phyloP scores from a whole-genome alignment of 2,888 invertebrate species.

The Caenorhabditis sp. region DNA sequence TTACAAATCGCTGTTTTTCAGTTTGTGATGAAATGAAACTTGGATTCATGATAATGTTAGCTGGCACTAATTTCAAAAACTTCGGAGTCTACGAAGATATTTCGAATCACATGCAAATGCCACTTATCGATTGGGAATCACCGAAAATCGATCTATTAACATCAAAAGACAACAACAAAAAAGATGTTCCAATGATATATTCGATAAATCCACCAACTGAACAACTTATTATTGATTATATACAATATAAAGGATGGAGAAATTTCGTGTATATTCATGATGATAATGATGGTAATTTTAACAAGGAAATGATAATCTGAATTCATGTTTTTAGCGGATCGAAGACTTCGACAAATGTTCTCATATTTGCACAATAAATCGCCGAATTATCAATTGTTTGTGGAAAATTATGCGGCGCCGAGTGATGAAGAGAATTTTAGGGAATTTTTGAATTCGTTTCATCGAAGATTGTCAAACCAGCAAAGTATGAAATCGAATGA shows the following conservation, averaged over 20 bases:
- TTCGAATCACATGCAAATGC: constrained; percentile 55
- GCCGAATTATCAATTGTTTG: constrained; percentile 49
- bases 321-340: constrained; percentile 40
- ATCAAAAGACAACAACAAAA: neutral
- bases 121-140: constrained; percentile 58
- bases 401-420: constrained; percentile 54
- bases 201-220: constrained; percentile 49
- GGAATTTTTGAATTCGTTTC: constrained; percentile 53
- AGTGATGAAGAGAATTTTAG: constrained; percentile 54
- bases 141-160: constrained; percentile 15
- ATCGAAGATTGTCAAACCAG: constrained; percentile 41
- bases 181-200: constrained; percentile 47
- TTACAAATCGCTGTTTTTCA: too few relatives aligned
- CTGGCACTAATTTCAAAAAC: constrained; percentile 48
- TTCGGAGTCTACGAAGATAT: constrained; percentile 52
- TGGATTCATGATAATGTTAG: constrained; percentile 60
- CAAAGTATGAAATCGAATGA: constrained; percentile 30
- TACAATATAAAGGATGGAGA: constrained; percentile 57
- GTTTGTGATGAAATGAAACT: constrained; percentile 61
- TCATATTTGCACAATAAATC: constrained; percentile 41
- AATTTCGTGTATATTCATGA: constrained; percentile 57
- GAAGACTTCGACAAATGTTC: constrained; percentile 50
- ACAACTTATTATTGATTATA: constrained; percentile 54
- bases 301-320: too few relatives aligned
- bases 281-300: constrained; percentile 50